Base-by-base conservation (phyloP, 2,797 vertebrate species). In the Eutrigla gurnardus region DNA sequence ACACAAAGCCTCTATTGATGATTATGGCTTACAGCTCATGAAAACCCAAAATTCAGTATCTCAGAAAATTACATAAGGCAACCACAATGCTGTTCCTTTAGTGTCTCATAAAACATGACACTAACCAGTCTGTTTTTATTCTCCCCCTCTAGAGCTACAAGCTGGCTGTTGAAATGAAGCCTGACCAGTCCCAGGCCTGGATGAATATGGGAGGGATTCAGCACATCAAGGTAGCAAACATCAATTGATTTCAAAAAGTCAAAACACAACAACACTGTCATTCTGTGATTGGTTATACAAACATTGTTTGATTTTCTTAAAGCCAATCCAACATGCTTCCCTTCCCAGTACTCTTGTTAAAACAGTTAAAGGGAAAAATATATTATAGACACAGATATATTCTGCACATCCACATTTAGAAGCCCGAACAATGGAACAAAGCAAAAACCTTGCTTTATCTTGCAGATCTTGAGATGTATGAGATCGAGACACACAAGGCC, bases 131-230 rank as follows among this genome's bases (percentile, higher is more conserved):
- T 77, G 6, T 74, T 55, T 53, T 53, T 37, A 66, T 55, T 81
- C 54, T 46, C 46, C 65, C 62, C 46, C 39, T 70, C 11, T 69
- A 99, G 98, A 99, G 96, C 89, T 99, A 99, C 85, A 95, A 95
- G 76, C 87, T 90, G 1, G 96, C 97, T 0, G 97, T 98, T 42
- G 95, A 96, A 25, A 94, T 99, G 25, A 97, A 97, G 62, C 96
- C 98, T 3, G 96, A 96, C 69, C 97, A 98, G 85, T 97, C 98
- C 0, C 98, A 99, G 85, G 97, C 97, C 78, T 99, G 98, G 98
- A 99, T 99, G 98, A 99, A 99, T 84, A 99, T 99, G 98, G 98
- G 98, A 14, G 98, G 97, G n/a, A 99, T 99, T 17, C 95, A 97
- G 58, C 98, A 99, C 89, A 98, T 99, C 63, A 97, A 97, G 97